phyloP scores from a whole-genome alignment of 2,888 invertebrate species.

The Brenthis daphne region DNA sequence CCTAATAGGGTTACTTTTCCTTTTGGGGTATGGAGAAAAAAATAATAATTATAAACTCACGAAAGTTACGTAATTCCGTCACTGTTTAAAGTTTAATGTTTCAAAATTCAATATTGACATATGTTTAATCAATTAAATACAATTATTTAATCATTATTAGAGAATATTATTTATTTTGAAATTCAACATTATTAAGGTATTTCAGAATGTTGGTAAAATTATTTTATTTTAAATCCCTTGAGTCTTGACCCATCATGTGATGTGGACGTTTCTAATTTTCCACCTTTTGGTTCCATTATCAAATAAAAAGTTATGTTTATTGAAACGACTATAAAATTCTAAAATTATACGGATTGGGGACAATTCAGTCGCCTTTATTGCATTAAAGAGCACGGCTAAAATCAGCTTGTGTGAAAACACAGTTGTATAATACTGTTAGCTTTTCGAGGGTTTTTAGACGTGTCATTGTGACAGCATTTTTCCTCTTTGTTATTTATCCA shows the following conservation, averaged over 20 bases:
- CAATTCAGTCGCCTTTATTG: constrained; percentile 10
- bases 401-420: constrained; percentile 5
- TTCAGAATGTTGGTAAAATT: no score
- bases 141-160: no score
- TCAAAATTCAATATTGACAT: no score
- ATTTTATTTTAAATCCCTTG: not conserved
- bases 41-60: no score
- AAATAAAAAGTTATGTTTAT: constrained; percentile 13
- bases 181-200: no score
- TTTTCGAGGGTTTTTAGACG: constrained; percentile 24
- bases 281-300: not conserved
- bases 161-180: no score
- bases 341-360: constrained; percentile 3
- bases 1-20: no score
- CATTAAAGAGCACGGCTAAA: constrained; percentile 3
- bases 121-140: no score
- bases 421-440: constrained; percentile 21
- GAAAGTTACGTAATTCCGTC: no score
- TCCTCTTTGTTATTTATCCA: constrained; percentile 29
- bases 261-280: constrained; percentile 1
- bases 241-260: not conserved
- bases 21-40: no score
- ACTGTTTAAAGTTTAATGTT: no score
- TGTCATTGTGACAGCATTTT: constrained; percentile 30
- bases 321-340: constrained; percentile 17